phyloP scores from a whole-genome alignment of 2,113 vertebrate genomes.

The Scalopus aquaticus region DNA sequence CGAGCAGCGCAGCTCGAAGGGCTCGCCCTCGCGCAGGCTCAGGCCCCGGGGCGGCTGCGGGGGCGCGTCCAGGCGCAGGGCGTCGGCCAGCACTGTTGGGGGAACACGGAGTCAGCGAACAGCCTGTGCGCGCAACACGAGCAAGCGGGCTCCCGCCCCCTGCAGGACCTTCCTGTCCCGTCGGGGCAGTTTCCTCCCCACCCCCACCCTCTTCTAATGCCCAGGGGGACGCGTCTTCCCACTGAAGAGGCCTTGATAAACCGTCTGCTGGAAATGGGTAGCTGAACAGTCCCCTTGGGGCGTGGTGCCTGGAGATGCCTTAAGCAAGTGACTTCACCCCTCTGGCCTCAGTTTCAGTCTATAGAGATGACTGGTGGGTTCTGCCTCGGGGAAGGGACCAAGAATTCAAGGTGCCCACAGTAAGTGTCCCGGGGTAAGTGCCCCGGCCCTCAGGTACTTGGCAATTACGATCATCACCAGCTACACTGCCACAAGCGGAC shows the following conservation, averaged over 20 bases:
- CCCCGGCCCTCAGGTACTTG: background rate
- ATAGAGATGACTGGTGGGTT: background rate
- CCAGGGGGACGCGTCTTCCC: background rate
- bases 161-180: background rate
- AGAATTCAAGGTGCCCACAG: background rate
- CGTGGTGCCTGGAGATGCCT: background rate
- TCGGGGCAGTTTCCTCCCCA: background rate
- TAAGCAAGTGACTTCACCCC: background rate
- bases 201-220: background rate
- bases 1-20: conserved; percentile 90
- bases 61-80: conserved; percentile 85
- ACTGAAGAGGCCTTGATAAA: background rate
- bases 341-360: background rate
- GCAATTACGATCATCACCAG: background rate
- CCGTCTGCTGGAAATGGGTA: background rate
- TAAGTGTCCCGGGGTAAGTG: too few relatives aligned
- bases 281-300: too few relatives aligned
- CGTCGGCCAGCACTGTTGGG: conserved; percentile 89
- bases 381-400: background rate
- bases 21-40: conserved; percentile 88
- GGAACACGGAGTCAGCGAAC: background rate
- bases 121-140: accelerated
- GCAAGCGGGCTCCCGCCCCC: background rate
- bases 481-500: background rate
- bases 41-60: conserved; percentile 41